Base-by-base conservation (phyloP, 2,113 vertebrate species). In the Chrysochloris asiatica region DNA sequence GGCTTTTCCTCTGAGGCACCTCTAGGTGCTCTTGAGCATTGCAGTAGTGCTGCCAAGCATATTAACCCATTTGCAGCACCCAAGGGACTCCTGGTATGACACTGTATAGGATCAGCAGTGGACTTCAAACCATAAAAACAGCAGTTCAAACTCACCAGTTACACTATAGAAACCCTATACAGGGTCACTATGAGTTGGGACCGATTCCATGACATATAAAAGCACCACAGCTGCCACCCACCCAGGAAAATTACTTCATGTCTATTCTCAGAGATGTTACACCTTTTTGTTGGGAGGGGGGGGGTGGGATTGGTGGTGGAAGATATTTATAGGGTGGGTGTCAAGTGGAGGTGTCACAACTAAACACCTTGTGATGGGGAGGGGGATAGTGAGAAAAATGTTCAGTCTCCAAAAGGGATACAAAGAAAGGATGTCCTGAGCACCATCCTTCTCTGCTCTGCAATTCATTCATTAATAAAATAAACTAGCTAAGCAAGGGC, bases 401-500 rank as follows among this genome's bases (percentile, higher is more conserved):
- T 8, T 12, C 52, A 30, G 13, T 61, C 56, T 80, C 76, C 83
- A 90, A 90, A 56, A 41, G 72, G 80, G 6, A 22, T 54, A 78
- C 78, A 48, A 89, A 95, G 85, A 84, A 93, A 91, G 9, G 67
- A 77, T 41, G 90, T 77, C 78, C 91, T 73, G 61, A 94, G 92
- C 79, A 83, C 71, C 83, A 63, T 69, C 67, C 43, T 86, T 83
- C 26, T 54, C 71, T 63, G 73, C 59, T 59, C 82, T 1, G 6
- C 81, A 94, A 93, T 45, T 12, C 81, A 65, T 88, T 79, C 85
- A 83, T 67, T 48, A 96, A 90, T 92, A 71, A 52, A 85, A 48
- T 30, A 94, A 4, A 36, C n/a, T n/a, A 86, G 91, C 69, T 22
- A 54, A 88, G 14, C 75, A 21, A 45, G 76, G 80, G 11, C 33